phyloP scores from a whole-genome alignment of 2,888 invertebrate genomes.

The Crepidodera aurea region DNA sequence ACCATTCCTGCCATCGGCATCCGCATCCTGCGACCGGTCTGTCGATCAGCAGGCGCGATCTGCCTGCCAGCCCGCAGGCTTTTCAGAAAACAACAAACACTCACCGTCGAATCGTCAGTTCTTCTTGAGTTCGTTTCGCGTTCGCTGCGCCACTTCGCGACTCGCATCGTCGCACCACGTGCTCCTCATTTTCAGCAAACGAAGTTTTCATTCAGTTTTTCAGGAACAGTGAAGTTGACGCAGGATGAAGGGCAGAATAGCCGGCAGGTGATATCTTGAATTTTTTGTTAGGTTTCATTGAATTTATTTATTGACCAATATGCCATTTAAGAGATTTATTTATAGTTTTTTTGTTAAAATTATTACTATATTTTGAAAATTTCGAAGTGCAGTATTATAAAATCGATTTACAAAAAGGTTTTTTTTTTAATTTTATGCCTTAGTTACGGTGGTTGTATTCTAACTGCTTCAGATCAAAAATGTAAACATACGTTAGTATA shows the following conservation, averaged over 20 bases:
- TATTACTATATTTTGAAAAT: too few relatives aligned
- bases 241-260: neutral
- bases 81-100: slow-evolving; percentile 14
- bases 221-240: neutral
- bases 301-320: neutral
- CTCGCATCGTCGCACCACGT: slow-evolving; percentile 5
- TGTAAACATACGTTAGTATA: too few relatives aligned
- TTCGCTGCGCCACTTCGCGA: neutral
- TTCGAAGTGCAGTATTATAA: too few relatives aligned
- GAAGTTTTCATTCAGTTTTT: neutral
- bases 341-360: too few relatives aligned
- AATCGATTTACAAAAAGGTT: too few relatives aligned
- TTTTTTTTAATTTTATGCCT: too few relatives aligned
- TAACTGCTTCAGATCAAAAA: too few relatives aligned
- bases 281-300: neutral
- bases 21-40: slow-evolving; percentile 3
- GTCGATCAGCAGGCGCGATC: slow-evolving; percentile 27
- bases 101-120: slow-evolving; percentile 19
- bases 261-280: neutral
- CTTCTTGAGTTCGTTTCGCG: slow-evolving; percentile 18
- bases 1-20: neutral
- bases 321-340: neutral
- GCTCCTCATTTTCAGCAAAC: slow-evolving; percentile 3
- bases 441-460: too few relatives aligned
- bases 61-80: slow-evolving; percentile 8